Conservation (phyloP, 2,113 vertebrate species). For the Rhabdornis inornatus region DNA sequence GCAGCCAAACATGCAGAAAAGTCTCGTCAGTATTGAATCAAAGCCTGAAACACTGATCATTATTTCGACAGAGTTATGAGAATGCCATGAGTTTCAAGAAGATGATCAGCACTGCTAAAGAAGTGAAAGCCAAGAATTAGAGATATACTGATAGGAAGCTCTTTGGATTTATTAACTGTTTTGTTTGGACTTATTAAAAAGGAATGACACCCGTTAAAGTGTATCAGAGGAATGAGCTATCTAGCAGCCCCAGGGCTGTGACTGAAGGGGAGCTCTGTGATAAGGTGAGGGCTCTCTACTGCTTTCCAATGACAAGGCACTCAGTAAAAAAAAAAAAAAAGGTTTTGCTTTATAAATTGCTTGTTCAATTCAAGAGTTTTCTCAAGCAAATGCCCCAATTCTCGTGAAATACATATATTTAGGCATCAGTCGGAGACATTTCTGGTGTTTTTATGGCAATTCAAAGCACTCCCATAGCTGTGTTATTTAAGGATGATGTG, state of each 20-base stretch:
- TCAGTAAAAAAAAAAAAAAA: not conserved
- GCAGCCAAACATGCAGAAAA: not conserved
- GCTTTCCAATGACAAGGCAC: not conserved
- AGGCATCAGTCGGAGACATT: not conserved
- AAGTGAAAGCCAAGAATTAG: slow-evolving; percentile 35
- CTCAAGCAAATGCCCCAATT: not conserved
- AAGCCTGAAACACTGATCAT: not conserved
- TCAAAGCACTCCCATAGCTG: not conserved
- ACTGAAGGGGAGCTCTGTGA: not conserved
- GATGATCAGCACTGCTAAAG: not conserved
- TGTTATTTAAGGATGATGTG: not conserved
- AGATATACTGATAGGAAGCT: slow-evolving; percentile 8
- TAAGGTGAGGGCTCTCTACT: not conserved
- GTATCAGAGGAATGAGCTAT: slow-evolving; percentile 11
- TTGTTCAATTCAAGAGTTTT: not conserved
- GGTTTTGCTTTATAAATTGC: not conserved
- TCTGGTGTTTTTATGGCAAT: not conserved
- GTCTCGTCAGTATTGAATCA: not conserved
- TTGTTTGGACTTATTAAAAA: slow-evolving; percentile 64
- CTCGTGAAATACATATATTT: not conserved
- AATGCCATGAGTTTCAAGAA: not conserved
- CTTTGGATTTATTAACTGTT: slow-evolving; percentile 59
- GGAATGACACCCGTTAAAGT: slow-evolving; percentile 14
- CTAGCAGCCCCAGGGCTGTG: not conserved
- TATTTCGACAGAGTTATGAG: slow-evolving; percentile 46